Evolutionary conservation across 1,140 invertebrate genomes (phyloP).

Genomic region (Pachyrhynchus sulphureomaculatus): DNA sequence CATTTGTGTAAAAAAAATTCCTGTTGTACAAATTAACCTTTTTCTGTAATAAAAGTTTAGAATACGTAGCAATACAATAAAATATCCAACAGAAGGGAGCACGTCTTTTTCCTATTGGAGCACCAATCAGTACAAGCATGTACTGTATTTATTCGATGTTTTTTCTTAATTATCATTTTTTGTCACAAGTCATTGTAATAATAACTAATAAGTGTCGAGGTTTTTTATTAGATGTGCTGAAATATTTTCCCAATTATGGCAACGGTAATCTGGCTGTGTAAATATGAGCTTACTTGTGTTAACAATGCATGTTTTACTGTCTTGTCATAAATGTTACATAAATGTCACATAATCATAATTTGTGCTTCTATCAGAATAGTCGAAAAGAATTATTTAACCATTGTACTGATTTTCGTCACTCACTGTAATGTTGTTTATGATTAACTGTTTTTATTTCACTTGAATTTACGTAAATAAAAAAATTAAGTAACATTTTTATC

Average conservation of each 20-base stretch:
- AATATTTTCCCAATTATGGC: too few relatives aligned
- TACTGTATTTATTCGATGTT: background rate
- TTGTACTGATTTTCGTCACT: slow-evolving; percentile 18
- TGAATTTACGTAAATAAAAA: slow-evolving; percentile 26
- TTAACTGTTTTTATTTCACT: slow-evolving; percentile 30
- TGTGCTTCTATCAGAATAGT: background rate
- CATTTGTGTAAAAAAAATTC: background rate
- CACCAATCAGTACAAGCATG: slow-evolving; percentile 3
- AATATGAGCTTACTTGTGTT: slow-evolving; percentile 1
- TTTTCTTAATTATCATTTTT: too few relatives aligned
- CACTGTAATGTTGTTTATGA: slow-evolving; percentile 13
- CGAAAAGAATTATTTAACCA: background rate
- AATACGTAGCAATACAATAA: background rate
- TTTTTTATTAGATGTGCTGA: background rate
- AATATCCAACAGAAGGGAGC: background rate
- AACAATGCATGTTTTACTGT: background rate
- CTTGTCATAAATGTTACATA: background rate
- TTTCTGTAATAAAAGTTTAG: background rate
- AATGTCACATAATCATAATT: background rate
- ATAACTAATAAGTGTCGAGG: background rate
- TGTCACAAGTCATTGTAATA: background rate
- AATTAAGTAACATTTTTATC: background rate
- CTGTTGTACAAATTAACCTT: background rate
- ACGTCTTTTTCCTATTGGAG: background rate
- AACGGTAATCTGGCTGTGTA: background rate